A percentile compares a stretch with the other conserved stretches of the same genome.
These are phyloP conservation scores for Nerophis ophidion DNA, from an alignment of 2,113 vertebrate genomes.

Conservation along the genomic window DNA sequence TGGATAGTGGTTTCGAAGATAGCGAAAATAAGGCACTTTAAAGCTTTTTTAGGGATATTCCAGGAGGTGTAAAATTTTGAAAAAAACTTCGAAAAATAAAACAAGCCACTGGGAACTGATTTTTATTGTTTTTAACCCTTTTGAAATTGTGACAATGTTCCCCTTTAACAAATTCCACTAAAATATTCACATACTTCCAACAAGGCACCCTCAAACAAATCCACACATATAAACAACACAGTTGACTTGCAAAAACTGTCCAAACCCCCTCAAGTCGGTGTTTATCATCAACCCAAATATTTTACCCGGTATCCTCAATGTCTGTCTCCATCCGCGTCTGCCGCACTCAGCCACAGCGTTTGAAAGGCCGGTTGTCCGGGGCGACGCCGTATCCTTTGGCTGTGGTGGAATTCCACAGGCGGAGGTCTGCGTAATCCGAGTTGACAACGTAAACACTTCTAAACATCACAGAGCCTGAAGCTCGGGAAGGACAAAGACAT, in stretches of 20 bases:
- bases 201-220: conserved; percentile 26
- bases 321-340: conserved; percentile 47
- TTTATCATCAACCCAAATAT: conserved; percentile 66
- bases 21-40: no score
- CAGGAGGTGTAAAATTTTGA: no score
- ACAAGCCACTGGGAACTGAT: no score
- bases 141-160: no score
- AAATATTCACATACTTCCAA: no score
- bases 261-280: conserved; percentile 64
- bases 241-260: conserved; percentile 47
- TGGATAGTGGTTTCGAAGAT: no score
- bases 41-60: no score
- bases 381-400: conserved; percentile 33
- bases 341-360: conserved; percentile 24
- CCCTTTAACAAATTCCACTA: no score
- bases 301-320: conserved; percentile 45
- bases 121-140: no score
- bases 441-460: conserved; percentile 49
- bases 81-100: no score
- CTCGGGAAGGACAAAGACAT: conserved; percentile 34
- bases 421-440: conserved; percentile 40
- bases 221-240: conserved; percentile 23
- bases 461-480: conserved; percentile 28
- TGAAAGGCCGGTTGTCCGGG: conserved; percentile 51
- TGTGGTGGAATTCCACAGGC: conserved; percentile 30